Evolutionary conservation across 2,113 vertebrate genomes (phyloP), one percentile per base, ranked within the genome.

Genomic region (Leptocoma aspasia): DNA sequence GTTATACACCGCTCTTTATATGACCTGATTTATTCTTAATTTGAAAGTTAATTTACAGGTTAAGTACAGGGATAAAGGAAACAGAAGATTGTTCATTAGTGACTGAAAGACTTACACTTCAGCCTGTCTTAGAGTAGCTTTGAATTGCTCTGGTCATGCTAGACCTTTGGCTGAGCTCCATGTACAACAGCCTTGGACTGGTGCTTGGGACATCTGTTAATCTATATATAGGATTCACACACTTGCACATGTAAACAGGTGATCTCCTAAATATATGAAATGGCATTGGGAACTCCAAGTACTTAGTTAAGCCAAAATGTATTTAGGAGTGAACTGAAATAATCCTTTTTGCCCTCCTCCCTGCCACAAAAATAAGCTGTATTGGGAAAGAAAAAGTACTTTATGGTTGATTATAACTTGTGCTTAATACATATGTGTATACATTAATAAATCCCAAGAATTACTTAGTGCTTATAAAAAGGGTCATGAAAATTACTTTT

Each of bases 161-260:
- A 87, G 61, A 89, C 69, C 83, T 91, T 93, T 96, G 94, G 90
- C 93, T 90, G 80, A 93, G 90, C 76, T 90, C 86, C 90, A 86
- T 35, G 69, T 95, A 27, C 90, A 83, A 28, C 72, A 90, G 88
- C 82, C 72, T 92, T 92, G 90, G 90, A 86, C 88, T 92, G 92
- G 78, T 84, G 90, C 92, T 94, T 77, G 86, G 94, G 91, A 87
- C 95, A 97, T 97, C 94, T 97, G 93, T 92, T 95, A 80, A 82
- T 95, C 95, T 98, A 94, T 97, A 87, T 96, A 96, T 94, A 97
- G 96, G 86, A 86, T 96, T 82, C 82, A 95, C 61, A 92, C 93
- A 95, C 76, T 97, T 88, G 90, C 50, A 54, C 61, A 96, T 21
- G 92, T 97, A 93, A 97, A 96, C 96, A 97, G 93, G 78, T 96